These are phyloP conservation scores for Daboia siamensis DNA, from an alignment of 2,113 vertebrate genomes.

Conservation along the genomic window DNA sequence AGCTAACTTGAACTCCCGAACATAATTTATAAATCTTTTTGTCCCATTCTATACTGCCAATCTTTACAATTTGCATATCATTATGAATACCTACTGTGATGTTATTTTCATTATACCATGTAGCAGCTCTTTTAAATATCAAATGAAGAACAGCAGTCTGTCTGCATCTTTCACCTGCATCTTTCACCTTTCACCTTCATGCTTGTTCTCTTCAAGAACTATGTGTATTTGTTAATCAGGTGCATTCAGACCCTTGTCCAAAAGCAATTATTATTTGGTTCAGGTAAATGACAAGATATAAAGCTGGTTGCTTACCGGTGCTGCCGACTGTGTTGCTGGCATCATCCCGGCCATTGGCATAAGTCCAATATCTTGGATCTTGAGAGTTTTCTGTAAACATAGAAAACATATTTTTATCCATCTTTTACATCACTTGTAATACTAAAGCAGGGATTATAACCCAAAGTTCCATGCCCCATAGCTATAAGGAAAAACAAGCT, in stretches of 20 bases:
- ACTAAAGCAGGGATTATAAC: not conserved
- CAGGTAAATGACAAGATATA: not conserved
- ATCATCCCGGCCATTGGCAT: conserved; percentile 75
- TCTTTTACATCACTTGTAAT: not conserved
- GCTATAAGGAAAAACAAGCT: not conserved
- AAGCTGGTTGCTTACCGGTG: conserved; percentile 69
- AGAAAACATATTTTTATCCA: not conserved
- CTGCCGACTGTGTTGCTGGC: conserved; percentile 41
- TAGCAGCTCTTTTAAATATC: not conserved
- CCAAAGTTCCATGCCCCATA: not conserved
- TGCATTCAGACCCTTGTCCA: not conserved
- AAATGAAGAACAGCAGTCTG: not conserved
- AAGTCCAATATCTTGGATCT: conserved; percentile 89
- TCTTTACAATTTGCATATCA: not conserved
- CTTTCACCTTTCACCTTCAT: not conserved
- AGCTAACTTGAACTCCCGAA: not conserved
- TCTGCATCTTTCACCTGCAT: too few relatives aligned
- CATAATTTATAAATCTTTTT: not conserved
- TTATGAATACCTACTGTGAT: not conserved
- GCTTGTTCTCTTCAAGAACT: not conserved
- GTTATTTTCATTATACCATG: not conserved
- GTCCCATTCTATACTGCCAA: not conserved
- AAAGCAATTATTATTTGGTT: not conserved
- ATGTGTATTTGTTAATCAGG: not conserved
- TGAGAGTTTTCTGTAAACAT: conserved; percentile 85